Base-by-base conservation (phyloP, 1,140 invertebrate genomes). In the Mya arenaria region DNA sequence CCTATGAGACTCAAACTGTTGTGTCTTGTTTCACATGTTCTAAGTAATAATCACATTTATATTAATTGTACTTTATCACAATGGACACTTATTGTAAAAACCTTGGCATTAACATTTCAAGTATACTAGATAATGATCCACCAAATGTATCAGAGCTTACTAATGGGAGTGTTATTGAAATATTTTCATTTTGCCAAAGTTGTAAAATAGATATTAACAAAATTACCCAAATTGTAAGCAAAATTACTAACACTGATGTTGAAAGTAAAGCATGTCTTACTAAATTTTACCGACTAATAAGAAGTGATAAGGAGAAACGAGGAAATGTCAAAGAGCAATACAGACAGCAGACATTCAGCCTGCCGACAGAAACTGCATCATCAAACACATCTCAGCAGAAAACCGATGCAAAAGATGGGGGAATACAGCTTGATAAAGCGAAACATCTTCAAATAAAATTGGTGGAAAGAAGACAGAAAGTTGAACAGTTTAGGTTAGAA, bases 101-200 rank as follows among this genome's bases (percentile, higher is more conserved):
- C 8, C 63, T n/a, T n/a, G 36, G 63, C 17, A 5, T 68, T 39
- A 41, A 68, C 37, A 32, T 68, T 13, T 36, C 19, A 15, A 39
- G 41, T 39, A 19, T 68, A 10, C 37, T 68, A 39, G 5, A 68
- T 39, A 36, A n/a, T 10, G 19, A 25, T 19, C 3, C 15, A 37
- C 15, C 41, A n/a, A 8, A 52, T 1, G 68, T 71, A 4, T 17
- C 15, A 5, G 28, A 13, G 5, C n/a, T 71, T 44, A 52, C 39
- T 3, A 71, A 55, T 71, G 68, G 68, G 39, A 44, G 41, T 71
- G 28, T 71, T 48, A 6, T 71, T 19, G 44, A 71, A 71, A 52
- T 71, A 6, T 71, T 71, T 55, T 15, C 44, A 32, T 71, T 30
- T 36, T 71, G 68, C 30, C 68, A 71, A 28, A 10, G 5, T 52